Evolutionary conservation across 1,140 invertebrate genomes (phyloP), one percentile per base, ranked within the genome.

Genomic region (Pogonus chalceus): DNA sequence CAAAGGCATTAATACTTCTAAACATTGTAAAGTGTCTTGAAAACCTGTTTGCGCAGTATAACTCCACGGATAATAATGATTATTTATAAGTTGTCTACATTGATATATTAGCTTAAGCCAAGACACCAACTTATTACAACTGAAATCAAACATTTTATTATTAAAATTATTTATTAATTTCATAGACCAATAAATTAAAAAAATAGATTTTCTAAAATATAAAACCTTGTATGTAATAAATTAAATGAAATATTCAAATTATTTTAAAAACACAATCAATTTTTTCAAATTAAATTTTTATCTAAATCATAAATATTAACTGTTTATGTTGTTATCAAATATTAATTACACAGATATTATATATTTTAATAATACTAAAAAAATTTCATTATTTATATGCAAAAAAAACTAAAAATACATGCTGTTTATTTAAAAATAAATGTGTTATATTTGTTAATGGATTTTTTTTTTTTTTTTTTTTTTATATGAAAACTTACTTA

Each of bases 21-120:
- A 73, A 51, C 91, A 90, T 56, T 88, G 84, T 62, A 97, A 77
- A 43, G 91, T 83, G 72, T 99, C 96, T 72, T 97, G 93, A 72
- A 98, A 98, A 39, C 93, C 87, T 66, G 96, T 98, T 72, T 94
- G 90, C 2, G 84, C 82, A 51, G 96, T 85, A 72, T 98, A 98
- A 73, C 94, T 96, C 83, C 92, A 98, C 18, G 88, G 83, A 35
- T 89, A 82, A 71, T 98, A 99, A 73, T 90, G 92, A 51, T 83
- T 80, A 69, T 96, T 89, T 51, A 96, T 78, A 20, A 99, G 70
- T 49, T 86, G 82, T 62, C 87, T 86, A 67, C 87, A 93, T 66
- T 93, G 85, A 53, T 98, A 83, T 56, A 98, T 88, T 39, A 98
- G 80, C 65, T 91, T 87, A 20, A 98, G 73, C 96, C 96, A 99